Conservation (phyloP, 2,113 vertebrate species). For the Trichomycterus rosablanca region DNA sequence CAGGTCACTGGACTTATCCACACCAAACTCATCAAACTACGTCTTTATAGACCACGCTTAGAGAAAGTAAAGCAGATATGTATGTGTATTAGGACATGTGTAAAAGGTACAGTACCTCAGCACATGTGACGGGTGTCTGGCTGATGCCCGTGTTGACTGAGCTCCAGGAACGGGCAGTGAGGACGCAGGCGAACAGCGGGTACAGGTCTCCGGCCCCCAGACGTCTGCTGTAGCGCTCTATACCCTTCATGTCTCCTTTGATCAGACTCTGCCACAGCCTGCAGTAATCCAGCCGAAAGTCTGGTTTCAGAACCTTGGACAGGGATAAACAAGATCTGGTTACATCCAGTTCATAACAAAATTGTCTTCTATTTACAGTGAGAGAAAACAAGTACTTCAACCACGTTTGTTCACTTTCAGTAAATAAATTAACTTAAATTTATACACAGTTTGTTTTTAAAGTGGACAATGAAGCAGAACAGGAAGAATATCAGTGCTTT, state of each 20-base stretch:
- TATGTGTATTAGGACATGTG: too few relatives aligned
- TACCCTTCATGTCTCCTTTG: slow-evolving; percentile 74
- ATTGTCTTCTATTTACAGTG: too few relatives aligned
- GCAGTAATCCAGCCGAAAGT: slow-evolving; percentile 89
- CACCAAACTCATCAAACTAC: too few relatives aligned
- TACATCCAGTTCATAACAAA: too few relatives aligned
- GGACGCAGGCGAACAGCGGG: slow-evolving; percentile 88
- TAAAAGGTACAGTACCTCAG: slow-evolving; percentile 70
- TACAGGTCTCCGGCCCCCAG: slow-evolving; percentile 88
- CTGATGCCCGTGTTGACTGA: slow-evolving; percentile 83
- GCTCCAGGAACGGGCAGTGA: slow-evolving; percentile 89
- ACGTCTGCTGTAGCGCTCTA: slow-evolving; percentile 79
- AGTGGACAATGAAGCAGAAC: too few relatives aligned
- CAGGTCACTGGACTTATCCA: too few relatives aligned
- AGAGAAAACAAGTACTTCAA: not conserved
- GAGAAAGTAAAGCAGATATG: too few relatives aligned
- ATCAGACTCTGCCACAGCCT: slow-evolving; percentile 92
- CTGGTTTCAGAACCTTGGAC: slow-evolving; percentile 75
- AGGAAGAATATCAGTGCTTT: too few relatives aligned
- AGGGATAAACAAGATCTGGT: not conserved
- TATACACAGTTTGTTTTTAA: too few relatives aligned
- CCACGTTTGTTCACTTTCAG: not conserved
- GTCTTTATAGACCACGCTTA: too few relatives aligned
- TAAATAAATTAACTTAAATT: too few relatives aligned
- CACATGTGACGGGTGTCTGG: slow-evolving; percentile 70